Base-by-base conservation (phyloP, 2,888 invertebrate genomes). In the Ochropleura leucogaster region DNA sequence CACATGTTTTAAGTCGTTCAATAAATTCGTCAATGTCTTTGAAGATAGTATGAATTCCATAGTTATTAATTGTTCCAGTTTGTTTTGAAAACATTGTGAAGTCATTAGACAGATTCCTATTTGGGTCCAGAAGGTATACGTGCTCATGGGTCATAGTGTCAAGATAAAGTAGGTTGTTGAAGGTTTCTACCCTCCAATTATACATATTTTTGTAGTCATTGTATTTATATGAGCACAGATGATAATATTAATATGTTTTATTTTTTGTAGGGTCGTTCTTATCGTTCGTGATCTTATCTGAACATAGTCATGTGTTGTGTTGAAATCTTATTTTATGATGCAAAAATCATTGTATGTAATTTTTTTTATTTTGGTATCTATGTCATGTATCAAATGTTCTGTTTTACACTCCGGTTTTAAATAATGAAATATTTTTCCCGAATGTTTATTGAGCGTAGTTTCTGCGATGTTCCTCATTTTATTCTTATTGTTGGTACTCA, bases 111-210 rank as follows among this genome's bases (percentile, higher is more conserved):
- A n/a, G n/a, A n/a, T n/a, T n/a, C n/a, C n/a, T n/a, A n/a, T n/a
- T n/a, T n/a, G n/a, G n/a, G n/a, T n/a, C n/a, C n/a, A n/a, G n/a
- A n/a, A n/a, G n/a, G n/a, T n/a, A n/a, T n/a, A n/a, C n/a, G n/a
- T n/a, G n/a, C n/a, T n/a, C n/a, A n/a, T n/a, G n/a, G n/a, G n/a
- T n/a, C n/a, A n/a, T n/a, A n/a, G n/a, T n/a, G n/a, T n/a, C 62
- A 6, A 20, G 4, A 63, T 63, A 63, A 63, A 63, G 62, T 40
- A 63, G n/a, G 14, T 63, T 63, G 46, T 63, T 63, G 16, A 46
- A 63, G 7, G 20, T 3, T 14, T 63, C 20, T 3, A 46, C 16
- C 46, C 63, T 63, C 14, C 14, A 46, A 63, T 63, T 63, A 16
- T 46, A 63, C 63, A 63, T 63, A 20, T 14, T 63, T 44, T 63